These are phyloP conservation scores for Pyxicephalus adspersus DNA, from an alignment of 2,113 vertebrate species.

Conservation along the genomic window DNA sequence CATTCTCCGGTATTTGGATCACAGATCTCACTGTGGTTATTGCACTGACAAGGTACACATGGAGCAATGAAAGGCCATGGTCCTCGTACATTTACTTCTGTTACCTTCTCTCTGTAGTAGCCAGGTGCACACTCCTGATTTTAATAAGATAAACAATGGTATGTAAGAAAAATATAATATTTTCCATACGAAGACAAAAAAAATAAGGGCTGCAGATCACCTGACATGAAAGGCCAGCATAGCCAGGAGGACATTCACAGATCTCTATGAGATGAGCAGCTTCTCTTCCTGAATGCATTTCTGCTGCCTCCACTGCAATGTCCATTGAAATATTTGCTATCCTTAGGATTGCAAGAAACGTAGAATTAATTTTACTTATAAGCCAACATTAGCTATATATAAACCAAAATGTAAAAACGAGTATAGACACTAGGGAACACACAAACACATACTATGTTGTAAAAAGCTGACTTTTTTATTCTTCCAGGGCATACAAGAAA, in stretches of 20 bases:
- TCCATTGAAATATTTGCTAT: conserved; percentile 92
- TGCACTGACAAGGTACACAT: conserved; percentile 87
- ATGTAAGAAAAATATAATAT: not conserved
- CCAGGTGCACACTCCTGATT: conserved; percentile 85
- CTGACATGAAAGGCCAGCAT: conserved; percentile 91
- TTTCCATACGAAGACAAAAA: not conserved
- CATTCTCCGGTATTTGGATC: conserved; percentile 83
- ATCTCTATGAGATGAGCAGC: conserved; percentile 79
- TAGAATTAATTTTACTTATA: no score
- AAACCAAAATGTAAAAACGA: no score
- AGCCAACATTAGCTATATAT: no score
- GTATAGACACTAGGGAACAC: no score
- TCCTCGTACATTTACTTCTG: conserved; percentile 61
- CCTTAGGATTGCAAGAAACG: conserved; percentile 66
- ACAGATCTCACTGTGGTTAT: conserved; percentile 86
- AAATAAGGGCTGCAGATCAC: conserved; percentile 65
- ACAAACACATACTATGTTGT: no score
- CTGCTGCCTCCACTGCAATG: conserved; percentile 73
- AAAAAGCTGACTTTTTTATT: no score
- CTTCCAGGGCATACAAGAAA: no score
- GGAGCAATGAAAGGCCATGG: conserved; percentile 63
- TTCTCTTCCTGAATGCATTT: conserved; percentile 57
- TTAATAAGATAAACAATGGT: not conserved
- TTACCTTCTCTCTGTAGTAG: conserved; percentile 75
- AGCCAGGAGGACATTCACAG: conserved; percentile 85